Evolutionary conservation across 2,888 invertebrate species (phyloP), one percentile per base, ranked within the genome.

Genomic region (Branchipolynoe longqiensis): DNA sequence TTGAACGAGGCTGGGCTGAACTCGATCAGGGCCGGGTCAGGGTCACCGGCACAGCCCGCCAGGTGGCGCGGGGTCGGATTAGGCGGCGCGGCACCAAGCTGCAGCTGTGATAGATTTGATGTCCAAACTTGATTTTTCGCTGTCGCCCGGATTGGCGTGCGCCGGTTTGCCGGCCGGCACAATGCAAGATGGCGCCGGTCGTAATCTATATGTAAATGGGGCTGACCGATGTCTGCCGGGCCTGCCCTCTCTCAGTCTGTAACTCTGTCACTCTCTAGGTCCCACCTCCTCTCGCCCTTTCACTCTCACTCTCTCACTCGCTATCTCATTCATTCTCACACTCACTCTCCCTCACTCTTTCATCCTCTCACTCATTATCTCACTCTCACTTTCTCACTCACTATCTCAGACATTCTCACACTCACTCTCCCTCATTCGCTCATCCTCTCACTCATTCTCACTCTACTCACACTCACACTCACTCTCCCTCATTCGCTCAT

Each of bases 111-210:
- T 69, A 69, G 69, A 69, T 69, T 69, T 69, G 69, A 69, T 69
- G 69, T 69, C 69, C 69, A 69, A 69, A 69, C 69, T 69, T 69
- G 69, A 69, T 69, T 69, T 69, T 69, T 69, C 69, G 69, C 69
- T 69, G 69, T 69, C 69, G 38, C 36, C 69, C 36, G 69, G 69
- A 69, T 69, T 69, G 69, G 69, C n/a, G 69, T 33, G 33, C 14
- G 69, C 8, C 36, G n/a, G 38, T 33, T 18, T 1, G 12, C 8
- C 18, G 69, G 38, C 38, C 69, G 25, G 69, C n/a, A 69, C 69
- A 69, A 69, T 69, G 38, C 69, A 14, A 25, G 36, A 12, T 18
- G 69, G 69, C n/a, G n/a, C n/a, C n/a, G 69, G 69, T 69, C 69
- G 33, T 69, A 69, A 69, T 69, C 69, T 69, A 69, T 69, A 69